A percentile compares a stretch with the other conserved stretches of the same genome.
Evolutionary conservation across 1,140 invertebrate genomes (phyloP).

Genomic region (Pectinophora gossypiella): DNA sequence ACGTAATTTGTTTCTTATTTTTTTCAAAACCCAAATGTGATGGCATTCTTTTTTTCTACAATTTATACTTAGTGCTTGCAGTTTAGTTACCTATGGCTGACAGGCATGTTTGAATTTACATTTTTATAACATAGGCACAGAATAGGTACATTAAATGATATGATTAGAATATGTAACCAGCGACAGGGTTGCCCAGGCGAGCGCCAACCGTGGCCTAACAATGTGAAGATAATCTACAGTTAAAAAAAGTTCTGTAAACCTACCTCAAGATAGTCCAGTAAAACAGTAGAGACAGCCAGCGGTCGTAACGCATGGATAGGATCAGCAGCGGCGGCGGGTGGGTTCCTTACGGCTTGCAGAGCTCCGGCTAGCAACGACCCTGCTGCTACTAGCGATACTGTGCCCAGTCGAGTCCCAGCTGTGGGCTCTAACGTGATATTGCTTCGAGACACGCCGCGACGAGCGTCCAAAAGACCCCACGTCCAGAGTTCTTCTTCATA

Average conservation of each 20-base stretch:
- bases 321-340: conserved; percentile 46
- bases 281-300: conserved; percentile 46
- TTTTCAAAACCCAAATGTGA: too few relatives aligned
- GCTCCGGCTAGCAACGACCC: conserved; percentile 54
- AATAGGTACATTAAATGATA: too few relatives aligned
- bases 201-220: too few relatives aligned
- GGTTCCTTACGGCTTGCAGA: conserved; percentile 28
- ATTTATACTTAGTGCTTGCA: too few relatives aligned
- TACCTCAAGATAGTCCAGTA: conserved; percentile 61
- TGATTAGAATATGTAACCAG: too few relatives aligned
- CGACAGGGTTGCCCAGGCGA: too few relatives aligned
- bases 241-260: neutral
- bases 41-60: too few relatives aligned
- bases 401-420: conserved; percentile 31
- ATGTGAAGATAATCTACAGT: too few relatives aligned
- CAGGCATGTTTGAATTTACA: too few relatives aligned
- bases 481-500: conserved; percentile 52
- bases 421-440: conserved; percentile 39
- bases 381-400: conserved; percentile 33
- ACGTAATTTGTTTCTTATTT: too few relatives aligned
- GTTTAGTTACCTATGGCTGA: too few relatives aligned
- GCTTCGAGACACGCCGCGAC: conserved; percentile 37
- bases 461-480: conserved; percentile 50
- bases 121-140: too few relatives aligned
- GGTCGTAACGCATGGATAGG: conserved; percentile 45